These are phyloP conservation scores for Neodon shergylaensis DNA, from an alignment of 2,113 vertebrate genomes.

Conservation along the genomic window DNA sequence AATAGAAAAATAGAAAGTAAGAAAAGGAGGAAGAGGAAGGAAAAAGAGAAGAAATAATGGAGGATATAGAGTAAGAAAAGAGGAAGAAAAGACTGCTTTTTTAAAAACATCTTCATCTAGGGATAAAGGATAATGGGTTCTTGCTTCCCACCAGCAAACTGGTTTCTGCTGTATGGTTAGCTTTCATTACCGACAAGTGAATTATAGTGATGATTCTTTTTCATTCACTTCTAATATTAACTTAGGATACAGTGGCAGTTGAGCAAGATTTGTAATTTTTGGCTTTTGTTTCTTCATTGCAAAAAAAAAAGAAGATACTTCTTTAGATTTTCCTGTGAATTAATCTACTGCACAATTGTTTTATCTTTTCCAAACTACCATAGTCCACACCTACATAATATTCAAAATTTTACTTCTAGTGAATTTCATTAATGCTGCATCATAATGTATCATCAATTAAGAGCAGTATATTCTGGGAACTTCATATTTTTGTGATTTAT, in stretches of 20 bases:
- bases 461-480: neutral
- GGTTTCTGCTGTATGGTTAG: neutral
- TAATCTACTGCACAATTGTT: neutral
- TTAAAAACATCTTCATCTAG: neutral
- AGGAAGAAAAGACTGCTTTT: neutral
- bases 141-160: neutral
- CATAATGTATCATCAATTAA: neutral
- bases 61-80: too few relatives aligned
- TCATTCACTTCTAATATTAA: neutral
- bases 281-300: neutral
- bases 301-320: neutral
- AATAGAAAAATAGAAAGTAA: neutral
- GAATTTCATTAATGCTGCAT: neutral
- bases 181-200: neutral
- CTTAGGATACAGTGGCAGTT: neutral
- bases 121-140: neutral
- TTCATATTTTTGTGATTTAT: neutral
- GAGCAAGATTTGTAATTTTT: neutral
- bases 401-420: neutral
- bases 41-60: too few relatives aligned
- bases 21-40: fast-evolving
- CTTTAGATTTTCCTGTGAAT: neutral
- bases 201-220: neutral
- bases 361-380: neutral
- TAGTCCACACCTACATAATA: neutral